Evolutionary conservation across 2,888 invertebrate species (phyloP).

Genomic region (Rhamphomyia laevipes): DNA sequence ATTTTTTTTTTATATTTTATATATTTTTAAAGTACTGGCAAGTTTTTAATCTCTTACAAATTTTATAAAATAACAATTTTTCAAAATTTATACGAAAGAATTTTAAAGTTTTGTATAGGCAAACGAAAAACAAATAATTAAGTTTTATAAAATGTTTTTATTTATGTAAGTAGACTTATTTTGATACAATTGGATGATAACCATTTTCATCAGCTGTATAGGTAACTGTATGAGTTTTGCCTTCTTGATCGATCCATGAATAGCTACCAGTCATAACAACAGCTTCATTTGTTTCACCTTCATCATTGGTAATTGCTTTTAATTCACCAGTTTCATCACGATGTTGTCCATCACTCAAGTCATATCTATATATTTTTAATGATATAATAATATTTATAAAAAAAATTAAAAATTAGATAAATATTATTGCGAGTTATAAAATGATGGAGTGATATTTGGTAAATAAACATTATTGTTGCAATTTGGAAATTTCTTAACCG

Average conservation of each 20-base stretch:
- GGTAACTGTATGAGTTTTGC: slow-evolving; percentile 21
- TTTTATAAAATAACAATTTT: too few relatives aligned
- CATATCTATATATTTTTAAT: slow-evolving; percentile 17
- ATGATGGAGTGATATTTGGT: too few relatives aligned
- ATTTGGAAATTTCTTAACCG: too few relatives aligned
- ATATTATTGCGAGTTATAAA: too few relatives aligned
- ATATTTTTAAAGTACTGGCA: too few relatives aligned
- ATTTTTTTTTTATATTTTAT: too few relatives aligned
- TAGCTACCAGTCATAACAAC: slow-evolving; percentile 22
- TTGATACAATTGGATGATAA: slow-evolving; percentile 20
- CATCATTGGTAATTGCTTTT: slow-evolving; percentile 18
- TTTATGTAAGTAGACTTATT: slow-evolving; percentile 13
- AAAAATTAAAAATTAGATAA: too few relatives aligned
- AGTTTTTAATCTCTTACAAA: too few relatives aligned
- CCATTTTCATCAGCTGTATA: slow-evolving; percentile 25
- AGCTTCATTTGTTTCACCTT: slow-evolving; percentile 18
- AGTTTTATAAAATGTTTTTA: background rate
- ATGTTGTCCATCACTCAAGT: slow-evolving; percentile 20
- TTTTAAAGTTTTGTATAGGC: background rate
- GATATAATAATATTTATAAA: too few relatives aligned
- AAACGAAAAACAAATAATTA: slow-evolving; percentile 6
- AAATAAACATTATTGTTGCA: too few relatives aligned
- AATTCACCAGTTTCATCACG: slow-evolving; percentile 21
- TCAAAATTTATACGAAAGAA: too few relatives aligned
- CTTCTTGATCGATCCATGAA: slow-evolving; percentile 21